Evolutionary conservation across 2,113 vertebrate species (phyloP).

Genomic region (Mastomys coucha): DNA sequence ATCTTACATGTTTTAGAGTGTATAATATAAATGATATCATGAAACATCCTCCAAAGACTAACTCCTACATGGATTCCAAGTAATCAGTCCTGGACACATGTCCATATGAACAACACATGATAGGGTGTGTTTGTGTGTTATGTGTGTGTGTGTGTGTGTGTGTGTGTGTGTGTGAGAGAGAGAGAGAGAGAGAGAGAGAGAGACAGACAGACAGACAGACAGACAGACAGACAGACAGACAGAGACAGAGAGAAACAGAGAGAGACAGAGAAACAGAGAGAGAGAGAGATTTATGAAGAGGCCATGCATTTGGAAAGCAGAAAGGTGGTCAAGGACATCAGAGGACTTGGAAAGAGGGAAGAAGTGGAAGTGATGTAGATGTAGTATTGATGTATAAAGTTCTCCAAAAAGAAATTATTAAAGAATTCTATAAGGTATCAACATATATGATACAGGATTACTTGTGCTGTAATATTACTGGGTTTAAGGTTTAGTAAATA

Average conservation of each 20-base stretch:
- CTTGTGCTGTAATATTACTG: constrained; percentile 31
- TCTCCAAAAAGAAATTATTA: background rate
- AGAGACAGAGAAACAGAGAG: too few relatives aligned
- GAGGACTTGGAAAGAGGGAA: background rate
- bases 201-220: too few relatives aligned
- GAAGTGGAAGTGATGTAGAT: background rate
- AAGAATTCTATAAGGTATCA: background rate
- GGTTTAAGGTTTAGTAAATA: constrained; percentile 37
- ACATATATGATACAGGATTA: background rate
- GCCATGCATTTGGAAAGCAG: background rate
- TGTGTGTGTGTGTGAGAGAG: background rate
- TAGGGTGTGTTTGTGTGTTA: background rate
- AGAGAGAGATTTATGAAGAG: too few relatives aligned
- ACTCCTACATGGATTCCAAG: background rate
- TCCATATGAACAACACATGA: background rate
- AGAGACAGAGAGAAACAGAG: too few relatives aligned
- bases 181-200: background rate
- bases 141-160: background rate
- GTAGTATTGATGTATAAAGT: background rate
- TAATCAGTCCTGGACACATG: background rate
- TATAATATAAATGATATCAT: constrained; percentile 24
- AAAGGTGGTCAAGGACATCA: background rate
- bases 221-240: too few relatives aligned
- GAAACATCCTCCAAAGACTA: background rate
- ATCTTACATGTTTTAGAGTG: background rate